These are phyloP conservation scores for Peromyscus californicus DNA, from an alignment of 2,113 vertebrate species.

Conservation along the genomic window DNA sequence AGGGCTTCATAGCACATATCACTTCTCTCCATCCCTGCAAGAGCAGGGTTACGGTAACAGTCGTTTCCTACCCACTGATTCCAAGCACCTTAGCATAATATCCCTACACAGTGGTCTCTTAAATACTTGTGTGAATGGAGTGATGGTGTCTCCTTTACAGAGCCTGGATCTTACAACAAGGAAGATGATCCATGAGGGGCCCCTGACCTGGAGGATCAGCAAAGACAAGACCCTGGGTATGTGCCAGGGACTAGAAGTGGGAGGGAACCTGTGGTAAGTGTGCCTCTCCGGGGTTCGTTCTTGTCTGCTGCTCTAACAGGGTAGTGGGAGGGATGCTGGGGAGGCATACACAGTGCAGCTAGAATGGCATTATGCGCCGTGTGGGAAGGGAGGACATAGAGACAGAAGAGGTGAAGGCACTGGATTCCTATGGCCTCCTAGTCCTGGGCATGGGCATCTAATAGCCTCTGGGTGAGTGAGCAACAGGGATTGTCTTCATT, in stretches of 20 bases:
- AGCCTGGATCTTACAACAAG: slow-evolving; percentile 94
- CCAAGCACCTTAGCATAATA: neutral
- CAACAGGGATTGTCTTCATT: neutral
- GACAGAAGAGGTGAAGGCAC: neutral
- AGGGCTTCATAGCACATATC: neutral
- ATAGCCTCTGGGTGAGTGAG: neutral
- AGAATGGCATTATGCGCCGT: neutral
- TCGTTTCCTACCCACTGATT: neutral
- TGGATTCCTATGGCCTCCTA: neutral
- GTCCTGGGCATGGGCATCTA: neutral
- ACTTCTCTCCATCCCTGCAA: neutral
- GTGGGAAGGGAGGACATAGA: neutral
- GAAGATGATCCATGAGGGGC: slow-evolving; percentile 96
- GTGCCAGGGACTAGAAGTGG: neutral
- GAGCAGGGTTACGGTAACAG: neutral
- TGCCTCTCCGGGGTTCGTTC: neutral
- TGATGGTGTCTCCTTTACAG: slow-evolving; percentile 78
- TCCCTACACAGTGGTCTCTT: neutral
- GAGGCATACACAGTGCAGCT: neutral
- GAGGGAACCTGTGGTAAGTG: neutral
- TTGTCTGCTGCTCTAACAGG: neutral
- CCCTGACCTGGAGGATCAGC: slow-evolving; percentile 93
- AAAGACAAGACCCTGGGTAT: slow-evolving; percentile 96
- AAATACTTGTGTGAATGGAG: too few species aligned
- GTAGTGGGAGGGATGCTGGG: neutral